Base-by-base conservation (phyloP, 2,888 invertebrate species). In the Ectemnius cavifrons region DNA sequence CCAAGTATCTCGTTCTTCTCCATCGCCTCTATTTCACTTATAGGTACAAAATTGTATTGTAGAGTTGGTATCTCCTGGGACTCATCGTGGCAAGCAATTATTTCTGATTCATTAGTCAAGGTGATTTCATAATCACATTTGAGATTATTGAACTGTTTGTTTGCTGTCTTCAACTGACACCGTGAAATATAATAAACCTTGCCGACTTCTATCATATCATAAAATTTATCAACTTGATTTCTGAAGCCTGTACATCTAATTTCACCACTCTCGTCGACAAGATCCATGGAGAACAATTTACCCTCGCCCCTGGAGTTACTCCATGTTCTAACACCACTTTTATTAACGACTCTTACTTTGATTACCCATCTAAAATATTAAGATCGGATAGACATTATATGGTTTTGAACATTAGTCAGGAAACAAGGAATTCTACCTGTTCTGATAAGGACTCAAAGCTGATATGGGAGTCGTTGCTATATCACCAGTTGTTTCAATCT, bases 121-220 rank as follows among this genome's bases (percentile, higher is more conserved):
- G 97, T 95, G 95, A 99, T 96, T 91, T 99, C 99, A 87, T 99
- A 99, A 89, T 99, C 99, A 89, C 99, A 98, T 81, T 96, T 96
- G 5, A 98, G 91, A 49, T 92, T 93, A 46, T 94, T 93, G 90
- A 93, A 99, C 87, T 96, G 95, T 88, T 98, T 98, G 91, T 99
- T 99, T 0, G 99, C 99, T 1, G 96, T 94, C 90, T 99, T 99
- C n/a, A 99, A 91, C 60, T 93, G 92, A 78, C 96, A 97, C 76
- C 95, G 95, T 60, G 96, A 95, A 75, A 99, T 94, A 89, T 94
- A 97, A 90, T 98, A 99, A 0, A 98, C 94, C 91, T 95, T 95
- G 84, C 96, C 95, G 0, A 97, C 95, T 93, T 99, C 96, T 82
- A 99, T 93, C 92, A 96, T 93, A 84, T 97, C 96, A 89, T 94